These are phyloP conservation scores for Gymnocephalus cernua DNA, from an alignment of 2,113 vertebrate genomes.

Conservation along the genomic window DNA sequence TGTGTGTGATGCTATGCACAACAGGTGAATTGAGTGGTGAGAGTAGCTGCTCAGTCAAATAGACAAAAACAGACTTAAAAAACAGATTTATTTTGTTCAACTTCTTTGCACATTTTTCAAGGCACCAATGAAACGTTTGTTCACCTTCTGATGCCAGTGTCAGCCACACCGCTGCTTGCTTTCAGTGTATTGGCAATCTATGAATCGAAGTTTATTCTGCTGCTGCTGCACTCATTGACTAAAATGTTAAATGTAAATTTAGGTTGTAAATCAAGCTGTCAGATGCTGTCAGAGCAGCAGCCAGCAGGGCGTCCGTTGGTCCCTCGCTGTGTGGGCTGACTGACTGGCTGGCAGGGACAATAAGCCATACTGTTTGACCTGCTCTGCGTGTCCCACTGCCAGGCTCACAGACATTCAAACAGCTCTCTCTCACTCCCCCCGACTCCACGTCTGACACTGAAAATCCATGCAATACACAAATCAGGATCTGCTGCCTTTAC, in stretches of 20 bases:
- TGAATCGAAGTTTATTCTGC: not conserved
- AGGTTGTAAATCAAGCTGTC: conserved; percentile 74
- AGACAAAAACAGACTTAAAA: conserved; percentile 16
- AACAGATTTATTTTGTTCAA: not conserved
- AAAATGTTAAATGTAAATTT: conserved; percentile 39
- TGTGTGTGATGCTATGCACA: not conserved
- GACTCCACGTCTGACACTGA: conserved; percentile 28
- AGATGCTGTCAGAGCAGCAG: conserved; percentile 57
- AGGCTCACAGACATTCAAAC: conserved; percentile 62
- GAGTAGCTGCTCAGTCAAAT: not conserved
- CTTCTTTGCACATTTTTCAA: not conserved
- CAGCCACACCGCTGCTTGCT: not conserved
- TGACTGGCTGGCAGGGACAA: conserved; percentile 70
- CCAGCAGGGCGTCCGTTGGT: conserved; percentile 63
- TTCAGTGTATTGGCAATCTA: not conserved
- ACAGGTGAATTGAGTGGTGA: conserved; percentile 7
- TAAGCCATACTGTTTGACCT: conserved; percentile 78
- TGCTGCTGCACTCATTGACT: not conserved
- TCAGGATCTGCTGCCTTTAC: conserved; percentile 2
- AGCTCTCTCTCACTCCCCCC: conserved; percentile 44
- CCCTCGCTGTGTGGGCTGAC: conserved; percentile 73
- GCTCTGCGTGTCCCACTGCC: conserved; percentile 59
- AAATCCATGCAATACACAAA: conserved; percentile 14
- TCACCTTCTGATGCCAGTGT: conserved; percentile 10
- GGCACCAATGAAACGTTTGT: not conserved